Evolutionary conservation across 2,888 invertebrate species (phyloP).

Genomic region (Matsumyia berberina): DNA sequence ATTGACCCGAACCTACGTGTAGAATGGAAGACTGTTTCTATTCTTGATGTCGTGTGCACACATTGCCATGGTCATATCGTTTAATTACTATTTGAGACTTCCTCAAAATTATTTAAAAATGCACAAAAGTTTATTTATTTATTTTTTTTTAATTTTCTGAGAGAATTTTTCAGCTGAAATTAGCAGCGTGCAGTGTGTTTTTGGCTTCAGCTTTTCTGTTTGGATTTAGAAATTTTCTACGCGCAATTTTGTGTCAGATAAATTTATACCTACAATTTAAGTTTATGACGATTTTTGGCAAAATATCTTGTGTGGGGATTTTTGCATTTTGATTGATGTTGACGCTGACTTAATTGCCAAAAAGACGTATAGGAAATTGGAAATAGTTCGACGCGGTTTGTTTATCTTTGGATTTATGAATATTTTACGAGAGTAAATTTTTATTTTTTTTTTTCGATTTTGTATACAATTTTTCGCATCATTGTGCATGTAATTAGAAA

Average conservation of each 20-base stretch:
- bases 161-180: constrained; percentile 5
- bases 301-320: background rate
- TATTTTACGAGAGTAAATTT: background rate
- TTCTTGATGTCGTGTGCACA: background rate
- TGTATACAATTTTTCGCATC: background rate
- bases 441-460: background rate
- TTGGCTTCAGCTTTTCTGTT: constrained; percentile 19
- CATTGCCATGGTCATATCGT: constrained; percentile 40
- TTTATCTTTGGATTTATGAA: constrained; percentile 25
- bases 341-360: constrained; percentile 52
- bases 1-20: constrained; percentile 37
- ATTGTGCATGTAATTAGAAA: constrained; percentile 11
- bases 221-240: constrained; percentile 28
- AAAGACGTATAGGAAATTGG: constrained; percentile 11
- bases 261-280: too few relatives aligned
- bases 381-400: constrained; percentile 19
- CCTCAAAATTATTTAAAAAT: background rate
- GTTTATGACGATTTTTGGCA: constrained; percentile 57
- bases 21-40: background rate
- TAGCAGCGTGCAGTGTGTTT: background rate
- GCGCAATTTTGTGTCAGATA: constrained; percentile 57
- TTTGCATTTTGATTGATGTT: constrained; percentile 47
- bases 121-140: too few relatives aligned
- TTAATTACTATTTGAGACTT: too few relatives aligned
- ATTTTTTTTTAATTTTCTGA: too few relatives aligned